Conservation (phyloP, 2,888 invertebrate genomes). For the Drosophila kanekoi region DNA sequence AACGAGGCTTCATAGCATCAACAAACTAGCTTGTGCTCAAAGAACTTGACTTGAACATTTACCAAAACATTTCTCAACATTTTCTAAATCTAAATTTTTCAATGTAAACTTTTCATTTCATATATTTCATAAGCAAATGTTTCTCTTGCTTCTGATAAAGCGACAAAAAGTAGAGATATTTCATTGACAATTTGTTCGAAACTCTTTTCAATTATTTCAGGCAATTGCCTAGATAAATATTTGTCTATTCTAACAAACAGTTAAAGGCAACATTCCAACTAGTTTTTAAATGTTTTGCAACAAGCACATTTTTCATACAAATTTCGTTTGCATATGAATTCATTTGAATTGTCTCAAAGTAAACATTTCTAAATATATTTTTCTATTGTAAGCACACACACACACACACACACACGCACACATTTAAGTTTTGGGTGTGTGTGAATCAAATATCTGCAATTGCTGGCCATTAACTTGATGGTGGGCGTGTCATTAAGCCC, state of each 20-base stretch:
- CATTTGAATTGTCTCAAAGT: conserved; percentile 5
- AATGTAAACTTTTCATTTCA: too few relatives aligned
- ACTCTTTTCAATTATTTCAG: not conserved
- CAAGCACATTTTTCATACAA: not conserved
- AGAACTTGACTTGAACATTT: too few relatives aligned
- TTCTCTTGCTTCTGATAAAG: too few relatives aligned
- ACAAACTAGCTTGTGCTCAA: too few relatives aligned
- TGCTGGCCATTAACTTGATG: conserved; percentile 4
- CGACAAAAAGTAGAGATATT: too few relatives aligned
- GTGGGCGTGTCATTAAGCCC: not conserved
- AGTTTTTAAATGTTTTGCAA: not conserved
- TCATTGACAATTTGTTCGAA: too few relatives aligned
- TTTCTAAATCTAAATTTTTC: too few relatives aligned
- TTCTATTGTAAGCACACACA: not conserved
- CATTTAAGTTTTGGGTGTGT: not conserved
- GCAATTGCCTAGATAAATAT: not conserved
- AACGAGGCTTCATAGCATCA: too few relatives aligned
- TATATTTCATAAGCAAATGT: too few relatives aligned
- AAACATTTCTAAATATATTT: conserved; percentile 1
- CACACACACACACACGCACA: not conserved
- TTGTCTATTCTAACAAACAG: not conserved
- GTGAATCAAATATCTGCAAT: conserved; percentile 9
- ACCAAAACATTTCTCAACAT: too few relatives aligned
- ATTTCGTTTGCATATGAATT: not conserved
- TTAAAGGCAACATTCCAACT: not conserved